A percentile compares a stretch with the other conserved stretches of the same genome.
Conservation (phyloP, 2,888 invertebrate genomes). For the Biston stratarius region DNA sequence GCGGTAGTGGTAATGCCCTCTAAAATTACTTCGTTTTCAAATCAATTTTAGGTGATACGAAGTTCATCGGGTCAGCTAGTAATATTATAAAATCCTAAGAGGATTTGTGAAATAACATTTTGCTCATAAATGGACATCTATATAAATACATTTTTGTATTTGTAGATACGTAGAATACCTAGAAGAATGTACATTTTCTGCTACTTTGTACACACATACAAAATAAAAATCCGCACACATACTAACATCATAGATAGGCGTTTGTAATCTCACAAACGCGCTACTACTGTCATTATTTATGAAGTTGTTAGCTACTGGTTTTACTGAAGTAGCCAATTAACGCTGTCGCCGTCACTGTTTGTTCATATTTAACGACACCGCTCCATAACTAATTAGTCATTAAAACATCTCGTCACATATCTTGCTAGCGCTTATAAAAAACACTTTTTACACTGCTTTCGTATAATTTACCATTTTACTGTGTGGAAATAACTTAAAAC, state of each 20-base stretch:
- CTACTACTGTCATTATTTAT: slow-evolving; percentile 7
- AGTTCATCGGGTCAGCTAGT: too few species aligned
- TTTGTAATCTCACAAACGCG: background rate
- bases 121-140: too few species aligned
- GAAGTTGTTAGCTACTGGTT: slow-evolving; percentile 10
- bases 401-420: background rate
- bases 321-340: slow-evolving; percentile 6
- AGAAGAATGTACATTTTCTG: too few species aligned
- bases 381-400: slow-evolving; percentile 11
- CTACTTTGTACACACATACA: too few species aligned
- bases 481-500: background rate
- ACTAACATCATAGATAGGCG: background rate
- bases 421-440: background rate
- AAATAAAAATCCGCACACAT: background rate
- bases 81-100: too few species aligned
- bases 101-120: too few species aligned
- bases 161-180: too few species aligned
- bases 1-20: too few species aligned
- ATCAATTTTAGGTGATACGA: too few species aligned
- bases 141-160: too few species aligned
- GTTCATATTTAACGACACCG: slow-evolving; percentile 12
- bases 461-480: background rate
- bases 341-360: background rate
- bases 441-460: background rate
- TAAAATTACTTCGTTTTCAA: too few species aligned